phyloP scores from a whole-genome alignment of 2,888 invertebrate species.

The Drosophila imparisetae region DNA sequence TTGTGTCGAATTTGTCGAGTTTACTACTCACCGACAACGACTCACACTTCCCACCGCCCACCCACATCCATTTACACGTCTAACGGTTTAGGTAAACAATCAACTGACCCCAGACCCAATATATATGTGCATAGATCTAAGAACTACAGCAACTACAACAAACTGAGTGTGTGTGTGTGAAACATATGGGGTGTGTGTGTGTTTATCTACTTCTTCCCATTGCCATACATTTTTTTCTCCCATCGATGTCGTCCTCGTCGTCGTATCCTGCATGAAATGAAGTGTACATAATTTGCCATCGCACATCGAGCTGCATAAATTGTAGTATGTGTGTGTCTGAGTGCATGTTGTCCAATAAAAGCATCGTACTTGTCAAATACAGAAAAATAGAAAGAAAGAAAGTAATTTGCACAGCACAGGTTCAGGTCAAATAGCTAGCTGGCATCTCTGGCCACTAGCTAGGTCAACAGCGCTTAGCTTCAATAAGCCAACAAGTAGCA shows the following conservation, averaged over 20 bases:
- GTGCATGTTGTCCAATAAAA: conserved; percentile 64
- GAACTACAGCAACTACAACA: conserved; percentile 16
- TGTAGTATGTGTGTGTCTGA: conserved; percentile 18
- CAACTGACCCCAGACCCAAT: conserved; percentile 61
- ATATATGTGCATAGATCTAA: conserved; percentile 7
- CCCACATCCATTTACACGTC: conserved; percentile 58
- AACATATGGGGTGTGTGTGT: conserved; percentile 54
- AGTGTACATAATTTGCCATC: conserved; percentile 72
- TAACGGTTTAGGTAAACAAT: conserved; percentile 70
- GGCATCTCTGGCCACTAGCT: conserved; percentile 4
- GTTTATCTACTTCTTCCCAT: conserved; percentile 10
- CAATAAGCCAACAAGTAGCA: conserved; percentile 24
- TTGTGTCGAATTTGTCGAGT: conserved; percentile 81
- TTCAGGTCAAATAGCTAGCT: conserved; percentile 34
- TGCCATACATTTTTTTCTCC: neutral
- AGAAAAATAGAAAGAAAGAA: conserved; percentile 18
- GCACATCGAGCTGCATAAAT: conserved; percentile 70
- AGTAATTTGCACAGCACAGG: conserved; percentile 33
- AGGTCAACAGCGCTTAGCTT: conserved; percentile 21
- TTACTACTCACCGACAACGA: conserved; percentile 45
- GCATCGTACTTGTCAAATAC: conserved; percentile 70
- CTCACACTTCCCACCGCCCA: neutral
- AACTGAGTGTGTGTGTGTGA: conserved; percentile 39
- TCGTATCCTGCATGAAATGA: conserved; percentile 64
- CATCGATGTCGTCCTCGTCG: neutral